phyloP scores from a whole-genome alignment of 2,113 vertebrate genomes.

The Acinonyx jubatus region DNA sequence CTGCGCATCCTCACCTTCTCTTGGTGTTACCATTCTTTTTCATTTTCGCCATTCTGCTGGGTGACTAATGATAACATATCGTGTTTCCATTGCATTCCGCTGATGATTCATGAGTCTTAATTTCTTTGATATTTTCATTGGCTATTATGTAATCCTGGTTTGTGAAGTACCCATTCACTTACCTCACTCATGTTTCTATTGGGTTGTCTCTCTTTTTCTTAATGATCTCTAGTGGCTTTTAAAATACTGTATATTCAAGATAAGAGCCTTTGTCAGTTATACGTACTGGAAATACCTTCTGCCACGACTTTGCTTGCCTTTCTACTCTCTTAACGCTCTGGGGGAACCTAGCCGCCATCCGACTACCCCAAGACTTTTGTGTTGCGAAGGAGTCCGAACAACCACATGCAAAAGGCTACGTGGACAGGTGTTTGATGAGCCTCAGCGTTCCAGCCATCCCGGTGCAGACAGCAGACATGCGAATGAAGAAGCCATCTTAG shows the following conservation, averaged over 20 bases:
- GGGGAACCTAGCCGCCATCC: not conserved
- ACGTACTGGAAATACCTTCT: not conserved
- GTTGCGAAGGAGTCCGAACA: not conserved
- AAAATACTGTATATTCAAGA: not conserved
- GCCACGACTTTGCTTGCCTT: not conserved
- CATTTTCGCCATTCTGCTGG: not conserved
- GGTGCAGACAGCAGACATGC: not conserved
- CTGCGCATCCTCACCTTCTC: not conserved
- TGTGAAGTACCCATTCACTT: not conserved
- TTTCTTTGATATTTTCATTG: not conserved
- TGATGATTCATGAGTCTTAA: not conserved
- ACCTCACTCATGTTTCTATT: constrained; percentile 14
- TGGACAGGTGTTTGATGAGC: not conserved
- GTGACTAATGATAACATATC: not conserved
- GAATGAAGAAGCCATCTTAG: not conserved
- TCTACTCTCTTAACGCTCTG: not conserved
- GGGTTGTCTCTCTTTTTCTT: not conserved
- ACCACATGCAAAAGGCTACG: not conserved
- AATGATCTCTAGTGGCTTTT: not conserved
- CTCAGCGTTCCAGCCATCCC: not conserved
- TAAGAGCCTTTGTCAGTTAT: not conserved
- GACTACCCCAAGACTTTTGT: not conserved
- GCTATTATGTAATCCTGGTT: not conserved
- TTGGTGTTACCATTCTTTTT: not conserved
- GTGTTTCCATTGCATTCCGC: not conserved